Evolutionary conservation across 2,113 vertebrate genomes (phyloP), one percentile per base, ranked within the genome.

Genomic region (Leptocoma aspasia): DNA sequence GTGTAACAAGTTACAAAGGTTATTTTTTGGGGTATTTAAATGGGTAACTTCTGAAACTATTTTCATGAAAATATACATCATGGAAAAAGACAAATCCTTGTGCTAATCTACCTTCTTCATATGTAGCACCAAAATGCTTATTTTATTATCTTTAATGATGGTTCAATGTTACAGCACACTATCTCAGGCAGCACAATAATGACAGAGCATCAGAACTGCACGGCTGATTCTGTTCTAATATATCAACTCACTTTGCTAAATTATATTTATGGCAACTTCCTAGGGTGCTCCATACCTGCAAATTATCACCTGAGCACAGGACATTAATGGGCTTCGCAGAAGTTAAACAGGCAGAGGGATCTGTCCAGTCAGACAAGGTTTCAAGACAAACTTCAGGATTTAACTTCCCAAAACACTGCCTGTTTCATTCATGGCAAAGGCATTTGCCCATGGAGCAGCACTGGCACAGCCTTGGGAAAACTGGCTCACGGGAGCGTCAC

Each of bases 11-110:
- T 35, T 61, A 75, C 9, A 80, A 65, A 53, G 18, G 26, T 31
- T 60, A 7, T 35, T 92, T 85, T 86, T 72, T n/a, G n/a, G n/a
- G n/a, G n/a, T n/a, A n/a, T n/a, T n/a, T 4, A 37, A 75, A 68
- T 28, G 1, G 8, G 8, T 26, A n/a, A 44, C 70, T 90, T 89
- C 44, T 44, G 15, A 75, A 59, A 15, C 79, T 26, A 52, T n/a
- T 13, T n/a, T 59, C 3, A n/a, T 7, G 3, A 49, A 78, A 53
- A 22, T 11, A 42, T 4, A 31, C 0, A 1, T 28, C 3, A 20
- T 27, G 31, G 44, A 11, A 37, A 61, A 77, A 61, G 26, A 39
- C 28, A 56, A 92, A 68, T 42, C 52, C 30, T 56, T 63, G 11
- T 35, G 26, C 20, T 24, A 31, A 33, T 17, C 61, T n/a, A 79